Evolutionary conservation across 2,888 invertebrate genomes (phyloP).

Genomic region (Drosophila cracens): DNA sequence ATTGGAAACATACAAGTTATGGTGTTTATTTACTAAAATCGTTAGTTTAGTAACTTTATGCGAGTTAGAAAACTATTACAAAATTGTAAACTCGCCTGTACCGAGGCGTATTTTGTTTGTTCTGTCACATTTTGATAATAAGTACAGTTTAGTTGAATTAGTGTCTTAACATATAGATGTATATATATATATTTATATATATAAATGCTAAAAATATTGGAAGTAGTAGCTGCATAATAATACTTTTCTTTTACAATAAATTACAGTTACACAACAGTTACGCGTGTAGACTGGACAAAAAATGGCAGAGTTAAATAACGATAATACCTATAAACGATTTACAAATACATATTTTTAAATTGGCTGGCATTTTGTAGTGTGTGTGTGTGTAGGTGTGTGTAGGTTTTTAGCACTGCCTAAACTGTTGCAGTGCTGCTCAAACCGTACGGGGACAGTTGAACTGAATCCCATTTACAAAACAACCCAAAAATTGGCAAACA

Average conservation of each 20-base stretch:
- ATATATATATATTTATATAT: slow-evolving; percentile 8
- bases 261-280: slow-evolving; percentile 61
- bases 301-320: slow-evolving; percentile 70
- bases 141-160: slow-evolving; percentile 61
- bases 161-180: slow-evolving; percentile 57
- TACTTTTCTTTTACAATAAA: slow-evolving; percentile 69
- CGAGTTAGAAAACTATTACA: slow-evolving; percentile 63
- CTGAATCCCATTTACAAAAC: slow-evolving; percentile 55
- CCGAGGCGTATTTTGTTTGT: slow-evolving; percentile 27
- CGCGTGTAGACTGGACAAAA: slow-evolving; percentile 51
- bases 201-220: slow-evolving; percentile 74
- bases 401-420: slow-evolving; percentile 13
- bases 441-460: slow-evolving; percentile 59
- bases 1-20: slow-evolving; percentile 67
- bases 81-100: slow-evolving; percentile 59
- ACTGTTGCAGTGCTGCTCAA: slow-evolving; percentile 20
- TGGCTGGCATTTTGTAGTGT: slow-evolving; percentile 63
- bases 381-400: slow-evolving; percentile 12
- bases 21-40: slow-evolving; percentile 58
- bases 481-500: slow-evolving; percentile 75
- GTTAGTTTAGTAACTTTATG: slow-evolving; percentile 75
- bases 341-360: slow-evolving; percentile 37
- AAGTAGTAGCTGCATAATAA: slow-evolving; percentile 78
- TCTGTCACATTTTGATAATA: slow-evolving; percentile 53
- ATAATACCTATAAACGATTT: slow-evolving; percentile 49